phyloP scores from a whole-genome alignment of 2,113 vertebrate genomes.

The Struthio camelus region DNA sequence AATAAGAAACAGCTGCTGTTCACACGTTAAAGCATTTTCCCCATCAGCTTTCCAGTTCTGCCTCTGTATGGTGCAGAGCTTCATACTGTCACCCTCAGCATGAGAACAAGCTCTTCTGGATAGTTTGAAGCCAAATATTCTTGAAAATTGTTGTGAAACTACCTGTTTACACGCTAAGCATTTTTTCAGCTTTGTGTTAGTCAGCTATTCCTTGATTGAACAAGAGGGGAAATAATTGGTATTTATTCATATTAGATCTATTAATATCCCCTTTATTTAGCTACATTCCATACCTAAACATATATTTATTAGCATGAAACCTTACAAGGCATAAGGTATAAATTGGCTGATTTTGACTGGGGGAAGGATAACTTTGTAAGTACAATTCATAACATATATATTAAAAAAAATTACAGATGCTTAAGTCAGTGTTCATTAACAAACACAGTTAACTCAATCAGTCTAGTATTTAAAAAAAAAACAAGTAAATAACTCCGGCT shows the following conservation, averaged over 20 bases:
- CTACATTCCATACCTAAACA: neutral
- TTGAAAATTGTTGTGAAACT: neutral
- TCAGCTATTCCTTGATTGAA: neutral
- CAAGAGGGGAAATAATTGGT: neutral
- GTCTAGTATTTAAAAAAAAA: neutral
- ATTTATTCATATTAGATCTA: neutral
- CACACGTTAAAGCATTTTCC: slow-evolving; percentile 32
- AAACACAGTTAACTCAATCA: neutral
- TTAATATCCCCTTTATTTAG: neutral
- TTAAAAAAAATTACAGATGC: neutral
- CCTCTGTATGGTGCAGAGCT: neutral
- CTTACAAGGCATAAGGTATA: neutral
- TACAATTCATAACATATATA: neutral
- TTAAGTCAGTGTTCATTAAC: neutral
- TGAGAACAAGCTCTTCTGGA: slow-evolving; percentile 32
- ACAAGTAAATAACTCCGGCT: neutral
- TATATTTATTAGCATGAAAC: neutral
- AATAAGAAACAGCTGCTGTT: slow-evolving; percentile 47
- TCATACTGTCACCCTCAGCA: slow-evolving; percentile 9
- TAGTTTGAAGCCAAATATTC: slow-evolving; percentile 29
- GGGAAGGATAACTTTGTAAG: neutral
- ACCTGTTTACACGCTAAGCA: neutral
- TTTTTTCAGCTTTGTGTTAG: neutral
- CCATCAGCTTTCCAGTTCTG: slow-evolving; percentile 37
- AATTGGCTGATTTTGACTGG: neutral